Percentiles rank a stretch among this genome's conserved stretches.
These are phyloP conservation scores for Drosophila ezoana DNA, from an alignment of 2,888 invertebrate genomes.

Conservation along the genomic window DNA sequence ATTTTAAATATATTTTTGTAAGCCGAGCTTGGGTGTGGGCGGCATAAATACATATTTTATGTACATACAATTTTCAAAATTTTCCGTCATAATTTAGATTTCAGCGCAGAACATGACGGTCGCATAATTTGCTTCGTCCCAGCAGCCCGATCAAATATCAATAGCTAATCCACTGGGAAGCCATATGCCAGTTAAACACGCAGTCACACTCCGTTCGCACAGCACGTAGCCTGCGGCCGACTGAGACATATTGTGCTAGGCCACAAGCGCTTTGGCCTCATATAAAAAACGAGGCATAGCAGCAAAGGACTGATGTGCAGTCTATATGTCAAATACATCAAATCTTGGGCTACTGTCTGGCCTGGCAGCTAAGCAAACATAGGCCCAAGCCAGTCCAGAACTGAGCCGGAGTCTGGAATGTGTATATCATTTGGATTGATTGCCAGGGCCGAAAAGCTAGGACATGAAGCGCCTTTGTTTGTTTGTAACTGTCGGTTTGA, in stretches of 20 bases:
- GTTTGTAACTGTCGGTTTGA: conserved; percentile 43
- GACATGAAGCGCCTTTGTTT: conserved; percentile 60
- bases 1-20: conserved; percentile 50
- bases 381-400: conserved; percentile 36
- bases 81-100: conserved; percentile 25
- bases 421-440: conserved; percentile 80
- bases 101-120: conserved; percentile 6
- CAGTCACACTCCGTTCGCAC: conserved; percentile 17
- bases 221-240: conserved; percentile 54
- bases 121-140: conserved; percentile 28
- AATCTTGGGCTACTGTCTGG: conserved; percentile 49
- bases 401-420: conserved; percentile 59
- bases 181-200: conserved; percentile 21
- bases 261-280: conserved; percentile 37
- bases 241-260: conserved; percentile 70
- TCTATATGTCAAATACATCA: conserved; percentile 78
- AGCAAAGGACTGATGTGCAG: conserved; percentile 48
- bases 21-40: neutral
- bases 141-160: conserved; percentile 56
- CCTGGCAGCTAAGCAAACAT: conserved; percentile 62
- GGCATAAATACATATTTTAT: conserved; percentile 7
- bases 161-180: conserved; percentile 48
- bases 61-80: conserved; percentile 1
- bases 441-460: conserved; percentile 51
- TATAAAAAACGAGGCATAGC: conserved; percentile 58